phyloP scores from a whole-genome alignment of 2,113 vertebrate genomes.

The Aegotheles bennettii region DNA sequence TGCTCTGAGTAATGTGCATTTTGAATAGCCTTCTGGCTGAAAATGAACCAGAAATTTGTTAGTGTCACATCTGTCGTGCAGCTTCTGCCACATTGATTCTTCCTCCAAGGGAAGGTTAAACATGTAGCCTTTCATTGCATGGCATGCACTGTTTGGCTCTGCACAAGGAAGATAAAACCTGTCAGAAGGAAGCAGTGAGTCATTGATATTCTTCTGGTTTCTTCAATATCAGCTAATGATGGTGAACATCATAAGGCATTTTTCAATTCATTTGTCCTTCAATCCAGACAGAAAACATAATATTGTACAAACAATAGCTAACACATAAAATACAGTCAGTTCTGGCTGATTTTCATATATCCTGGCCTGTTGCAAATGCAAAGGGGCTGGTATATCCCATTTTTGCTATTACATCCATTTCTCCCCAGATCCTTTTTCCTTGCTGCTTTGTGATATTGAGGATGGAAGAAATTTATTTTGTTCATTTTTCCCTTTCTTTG shows the following conservation, averaged over 20 bases:
- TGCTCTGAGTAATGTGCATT: not conserved
- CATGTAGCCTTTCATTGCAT: not conserved
- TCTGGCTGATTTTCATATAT: not conserved
- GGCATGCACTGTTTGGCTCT: not conserved
- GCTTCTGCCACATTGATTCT: not conserved
- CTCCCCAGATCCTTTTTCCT: not conserved
- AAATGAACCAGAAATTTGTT: conserved; percentile 4
- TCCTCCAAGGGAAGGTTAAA: not conserved
- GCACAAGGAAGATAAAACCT: not conserved
- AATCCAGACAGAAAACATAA: not conserved
- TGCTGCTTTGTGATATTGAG: not conserved
- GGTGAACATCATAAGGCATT: not conserved
- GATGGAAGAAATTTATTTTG: not conserved
- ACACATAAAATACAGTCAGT: not conserved
- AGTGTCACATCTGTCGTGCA: not conserved
- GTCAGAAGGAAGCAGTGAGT: not conserved
- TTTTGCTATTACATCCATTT: not conserved
- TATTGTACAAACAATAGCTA: not conserved
- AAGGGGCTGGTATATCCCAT: not conserved
- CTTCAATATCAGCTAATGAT: not conserved
- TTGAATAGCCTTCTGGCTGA: not conserved
- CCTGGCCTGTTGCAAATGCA: not conserved
- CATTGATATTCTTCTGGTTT: not conserved
- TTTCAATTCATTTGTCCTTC: not conserved
- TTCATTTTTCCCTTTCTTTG: not conserved